phyloP scores from a whole-genome alignment of 92 coral and sea anemone genomes.

The Muricea muricata region DNA sequence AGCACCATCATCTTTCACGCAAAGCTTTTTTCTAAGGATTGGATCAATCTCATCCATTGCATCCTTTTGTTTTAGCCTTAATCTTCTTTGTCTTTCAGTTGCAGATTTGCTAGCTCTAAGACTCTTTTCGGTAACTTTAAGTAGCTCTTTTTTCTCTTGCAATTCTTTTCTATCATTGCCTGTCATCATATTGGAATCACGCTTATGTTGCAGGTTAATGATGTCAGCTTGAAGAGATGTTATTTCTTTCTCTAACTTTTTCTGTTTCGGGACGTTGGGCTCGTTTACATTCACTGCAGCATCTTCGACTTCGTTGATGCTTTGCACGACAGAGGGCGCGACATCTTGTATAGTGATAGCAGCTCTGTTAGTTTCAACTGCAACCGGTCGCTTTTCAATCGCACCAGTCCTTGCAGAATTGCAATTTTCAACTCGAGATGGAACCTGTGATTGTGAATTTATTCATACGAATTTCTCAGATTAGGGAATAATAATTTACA shows the following conservation, averaged over 20 bases:
- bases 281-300: neutral
- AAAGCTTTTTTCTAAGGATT: slow-evolving; percentile 7
- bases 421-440: no score
- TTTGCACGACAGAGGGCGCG: no score
- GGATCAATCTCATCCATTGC: slow-evolving; percentile 28
- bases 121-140: neutral
- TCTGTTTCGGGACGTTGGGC: neutral
- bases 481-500: no score
- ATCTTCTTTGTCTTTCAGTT: slow-evolving; percentile 17
- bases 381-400: no score
- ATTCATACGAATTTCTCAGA: no score
- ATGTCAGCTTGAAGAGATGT: neutral
- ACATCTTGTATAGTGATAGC: no score
- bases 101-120: slow-evolving; percentile 2
- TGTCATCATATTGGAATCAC: slow-evolving; percentile 21
- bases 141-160: neutral
- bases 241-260: neutral
- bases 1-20: slow-evolving; percentile 14
- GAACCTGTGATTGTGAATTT: no score
- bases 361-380: no score
- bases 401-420: no score
- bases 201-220: neutral
- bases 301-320: neutral
- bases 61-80: neutral
- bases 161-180: neutral